These are phyloP conservation scores for Campoplex capitator DNA, from an alignment of 2,888 invertebrate genomes.

Conservation along the genomic window DNA sequence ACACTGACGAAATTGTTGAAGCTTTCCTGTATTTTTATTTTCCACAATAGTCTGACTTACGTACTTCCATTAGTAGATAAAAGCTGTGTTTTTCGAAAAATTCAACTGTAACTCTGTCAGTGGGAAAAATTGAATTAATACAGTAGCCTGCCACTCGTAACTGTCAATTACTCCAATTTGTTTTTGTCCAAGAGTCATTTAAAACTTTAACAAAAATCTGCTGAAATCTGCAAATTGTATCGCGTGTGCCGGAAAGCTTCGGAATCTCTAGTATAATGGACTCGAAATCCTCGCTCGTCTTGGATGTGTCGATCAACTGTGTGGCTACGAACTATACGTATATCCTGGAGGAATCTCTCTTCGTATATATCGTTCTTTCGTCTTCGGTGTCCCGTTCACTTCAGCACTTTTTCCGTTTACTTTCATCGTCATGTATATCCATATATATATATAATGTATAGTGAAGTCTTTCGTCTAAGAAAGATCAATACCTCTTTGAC, in stretches of 20 bases:
- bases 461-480: constrained; percentile 14
- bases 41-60: not conserved
- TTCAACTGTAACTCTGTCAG: not conserved
- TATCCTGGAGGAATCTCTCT: no score
- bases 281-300: constrained; percentile 18
- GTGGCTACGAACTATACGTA: no score
- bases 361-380: constrained; percentile 13
- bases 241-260: not conserved
- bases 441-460: not conserved
- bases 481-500: constrained; percentile 61
- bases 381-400: constrained; percentile 5
- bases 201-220: not conserved
- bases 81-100: not conserved
- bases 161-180: not conserved
- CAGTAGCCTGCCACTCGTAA: not conserved
- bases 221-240: not conserved
- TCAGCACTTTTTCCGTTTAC: constrained; percentile 39
- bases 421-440: not conserved
- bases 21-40: not conserved
- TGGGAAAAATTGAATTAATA: not conserved
- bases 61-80: not conserved
- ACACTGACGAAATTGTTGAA: not conserved
- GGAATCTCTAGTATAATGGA: not conserved
- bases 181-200: not conserved
- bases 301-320: constrained; percentile 30